phyloP scores from a whole-genome alignment of 2,888 invertebrate genomes.

The Apamea epomidion region DNA sequence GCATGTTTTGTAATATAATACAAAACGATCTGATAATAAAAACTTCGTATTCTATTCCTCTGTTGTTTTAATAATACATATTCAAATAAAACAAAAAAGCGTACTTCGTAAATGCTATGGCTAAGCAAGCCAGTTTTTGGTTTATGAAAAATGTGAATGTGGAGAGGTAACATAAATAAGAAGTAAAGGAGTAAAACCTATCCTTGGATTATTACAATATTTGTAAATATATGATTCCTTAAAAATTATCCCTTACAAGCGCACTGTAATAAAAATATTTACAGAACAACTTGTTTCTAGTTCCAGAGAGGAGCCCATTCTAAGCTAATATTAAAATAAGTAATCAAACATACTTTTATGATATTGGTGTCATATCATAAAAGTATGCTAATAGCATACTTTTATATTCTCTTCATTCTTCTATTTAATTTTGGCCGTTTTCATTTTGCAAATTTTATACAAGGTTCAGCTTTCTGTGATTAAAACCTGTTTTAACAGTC shows the following conservation, averaged over 20 bases:
- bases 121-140: constrained; percentile 1
- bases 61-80: not conserved
- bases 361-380: too few species aligned
- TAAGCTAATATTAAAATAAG: not conserved
- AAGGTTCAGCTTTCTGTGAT: not conserved
- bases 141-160: not conserved
- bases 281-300: constrained; percentile 6
- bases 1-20: not conserved
- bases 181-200: not conserved
- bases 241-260: not conserved
- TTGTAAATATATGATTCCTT: not conserved
- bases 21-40: not conserved
- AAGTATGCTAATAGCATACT: too few species aligned
- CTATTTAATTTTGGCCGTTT: not conserved
- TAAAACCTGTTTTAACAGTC: constrained; percentile 19
- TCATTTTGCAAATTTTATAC: not conserved
- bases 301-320: not conserved
- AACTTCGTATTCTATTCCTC: not conserved
- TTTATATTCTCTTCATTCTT: too few species aligned
- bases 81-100: not conserved
- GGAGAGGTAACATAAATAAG: too few species aligned
- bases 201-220: not conserved
- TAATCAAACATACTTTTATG: not conserved
- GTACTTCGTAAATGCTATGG: constrained; percentile 17
- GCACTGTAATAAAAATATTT: not conserved